Conservation (phyloP, 2,113 vertebrate species). For the Calyptommatus sinebrachiatus region DNA sequence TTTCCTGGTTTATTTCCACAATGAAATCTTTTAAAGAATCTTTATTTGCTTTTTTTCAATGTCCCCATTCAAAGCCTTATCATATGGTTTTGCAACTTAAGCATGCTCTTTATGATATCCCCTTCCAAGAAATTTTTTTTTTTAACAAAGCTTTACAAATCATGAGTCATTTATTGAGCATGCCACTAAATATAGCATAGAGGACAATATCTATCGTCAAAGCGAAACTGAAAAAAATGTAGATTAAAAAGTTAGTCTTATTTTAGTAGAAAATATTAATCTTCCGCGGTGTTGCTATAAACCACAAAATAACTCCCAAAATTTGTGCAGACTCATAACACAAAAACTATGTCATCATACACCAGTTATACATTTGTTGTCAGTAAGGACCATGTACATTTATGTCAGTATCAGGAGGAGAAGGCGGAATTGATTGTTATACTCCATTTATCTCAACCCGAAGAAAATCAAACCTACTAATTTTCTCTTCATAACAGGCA, state of each 20-base stretch:
- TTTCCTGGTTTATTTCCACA: slow-evolving; percentile 41
- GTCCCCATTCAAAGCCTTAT: slow-evolving; percentile 44
- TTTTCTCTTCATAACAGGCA: too few relatives aligned
- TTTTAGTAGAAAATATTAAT: slow-evolving; percentile 33
- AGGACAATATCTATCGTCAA: slow-evolving; percentile 23
- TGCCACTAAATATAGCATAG: slow-evolving; percentile 10
- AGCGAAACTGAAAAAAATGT: slow-evolving; percentile 42
- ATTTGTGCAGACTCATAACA: accelerated
- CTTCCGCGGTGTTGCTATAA: not conserved
- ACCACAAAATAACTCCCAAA: not conserved
- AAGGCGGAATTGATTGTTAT: too few relatives aligned
- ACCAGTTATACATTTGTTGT: not conserved
- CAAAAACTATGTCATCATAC: not conserved
- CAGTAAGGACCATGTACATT: not conserved
- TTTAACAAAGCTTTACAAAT: slow-evolving; percentile 49
- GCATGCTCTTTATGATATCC: slow-evolving; percentile 37
- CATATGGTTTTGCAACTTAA: slow-evolving; percentile 53
- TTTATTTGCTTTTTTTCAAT: slow-evolving; percentile 31
- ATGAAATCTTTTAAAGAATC: not conserved
- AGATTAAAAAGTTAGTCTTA: slow-evolving; percentile 30
- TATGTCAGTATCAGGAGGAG: too few relatives aligned
- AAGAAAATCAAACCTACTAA: too few relatives aligned
- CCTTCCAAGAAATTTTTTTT: slow-evolving; percentile 37
- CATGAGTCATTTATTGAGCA: slow-evolving; percentile 42
- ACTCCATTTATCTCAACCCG: too few relatives aligned